These are phyloP conservation scores for Martes martes DNA, from an alignment of 2,113 vertebrate genomes.

Conservation along the genomic window DNA sequence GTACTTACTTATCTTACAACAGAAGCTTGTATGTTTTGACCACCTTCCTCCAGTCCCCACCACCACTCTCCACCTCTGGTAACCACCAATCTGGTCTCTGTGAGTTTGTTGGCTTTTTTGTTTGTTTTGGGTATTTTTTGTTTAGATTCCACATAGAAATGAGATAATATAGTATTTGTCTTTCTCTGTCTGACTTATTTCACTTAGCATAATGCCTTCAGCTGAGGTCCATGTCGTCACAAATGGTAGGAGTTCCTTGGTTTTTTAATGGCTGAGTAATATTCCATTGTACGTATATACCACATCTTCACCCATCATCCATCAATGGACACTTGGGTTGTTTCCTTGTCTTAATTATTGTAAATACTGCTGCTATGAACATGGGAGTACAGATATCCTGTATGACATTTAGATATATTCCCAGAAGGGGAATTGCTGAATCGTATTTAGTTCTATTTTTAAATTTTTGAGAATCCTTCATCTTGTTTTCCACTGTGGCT, in stretches of 20 bases:
- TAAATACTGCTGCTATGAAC: not conserved
- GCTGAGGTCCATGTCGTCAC: not conserved
- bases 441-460: not conserved
- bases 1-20: not conserved
- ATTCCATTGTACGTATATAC: not conserved
- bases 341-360: not conserved
- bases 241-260: not conserved
- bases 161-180: not conserved
- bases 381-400: not conserved
- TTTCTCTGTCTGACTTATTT: not conserved
- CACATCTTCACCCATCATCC: not conserved
- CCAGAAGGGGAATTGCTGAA: not conserved
- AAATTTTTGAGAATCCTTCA: not conserved
- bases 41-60: not conserved
- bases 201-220: not conserved
- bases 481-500: not conserved
- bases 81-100: not conserved
- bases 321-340: not conserved
- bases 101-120: not conserved
- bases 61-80: not conserved
- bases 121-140: not conserved
- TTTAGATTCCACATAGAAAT: not conserved
- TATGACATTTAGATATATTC: not conserved
- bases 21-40: not conserved
- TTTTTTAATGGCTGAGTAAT: not conserved